Base-by-base conservation (phyloP, 1,140 invertebrate genomes). In the Eufriesea mexicana region DNA sequence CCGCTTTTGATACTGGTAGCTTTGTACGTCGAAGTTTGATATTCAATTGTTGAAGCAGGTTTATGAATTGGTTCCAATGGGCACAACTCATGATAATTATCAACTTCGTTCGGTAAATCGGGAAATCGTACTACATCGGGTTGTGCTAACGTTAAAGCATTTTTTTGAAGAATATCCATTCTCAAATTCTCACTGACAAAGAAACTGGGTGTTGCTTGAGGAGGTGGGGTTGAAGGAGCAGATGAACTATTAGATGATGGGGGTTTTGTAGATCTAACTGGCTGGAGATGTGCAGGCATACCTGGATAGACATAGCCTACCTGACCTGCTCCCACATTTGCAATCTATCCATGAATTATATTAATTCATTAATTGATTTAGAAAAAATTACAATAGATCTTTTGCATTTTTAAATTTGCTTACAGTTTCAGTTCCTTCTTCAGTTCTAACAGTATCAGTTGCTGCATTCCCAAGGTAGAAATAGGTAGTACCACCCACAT, bases 401-500 rank as follows among this genome's bases (percentile, higher is more conserved):
- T 12, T 9, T 5, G 0, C 5, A 25, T 0, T 66, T 14, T 4
- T 18, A 47, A 16, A 20, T 2, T 55, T 78, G 73, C 89, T 92
- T 84, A 93, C 91, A 68, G 90, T 85, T 68, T 93, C 93, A 51
- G 79, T 75, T 71, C 85, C 90, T 49, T 93, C 93, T 14, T 93
- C 95, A 70, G 83, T 88, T 75, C 84, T 78, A 47, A 92, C 85
- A 61, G 85, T 85, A 79, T 93, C 93, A 62, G 93, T 93, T 59
- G 95, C 93, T 57, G 95, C 84, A 88, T 92, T 94, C 14, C 92
- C 93, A 51, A 94, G 93, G 89, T 98, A 99, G 94, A 98, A 99
- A 94, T 99, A 99, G 10, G 98, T 99, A 28, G 98, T 99, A 35
- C 98, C 98, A 67, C 97, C 97, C 83, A 98, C 97, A 95, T 98